Evolutionary conservation across 2,888 invertebrate genomes (phyloP), one percentile per base, ranked within the genome.

Genomic region (Gastrophysa polygoni): DNA sequence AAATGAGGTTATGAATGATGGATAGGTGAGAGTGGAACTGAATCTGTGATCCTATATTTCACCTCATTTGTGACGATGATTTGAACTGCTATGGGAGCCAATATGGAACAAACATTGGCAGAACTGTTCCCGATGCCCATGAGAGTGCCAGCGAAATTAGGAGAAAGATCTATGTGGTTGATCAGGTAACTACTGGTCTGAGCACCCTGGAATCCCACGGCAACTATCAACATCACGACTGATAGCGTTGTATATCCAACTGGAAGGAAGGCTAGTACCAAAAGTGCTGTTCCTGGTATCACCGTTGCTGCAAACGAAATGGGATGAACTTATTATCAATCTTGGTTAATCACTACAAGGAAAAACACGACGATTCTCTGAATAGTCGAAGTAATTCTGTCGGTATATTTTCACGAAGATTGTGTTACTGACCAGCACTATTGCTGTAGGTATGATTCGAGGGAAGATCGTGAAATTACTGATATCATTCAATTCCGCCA

Each of bases 141-240:
- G 10, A 60, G 14, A n/a, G 55, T 46, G 16, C 55, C 60, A 49
- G 60, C 60, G 17, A 55, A 60, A 51, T 60, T 60, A 8, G 60
- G 60, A 2, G 60, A 60, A 0, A 60, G 21, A 17, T 60, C 60
- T n/a, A 60, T 38, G 29, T 60, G 60, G 32, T 60, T 60, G 7
- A 60, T 54, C 16, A 49, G 24, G 14, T 49, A 34, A 1, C 60
- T 55, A 11, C 49, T 24, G 14, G 38, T 44, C 17, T 14, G n/a
- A 5, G n/a, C 49, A 24, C 38, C 10, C 20, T 32, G 28, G 3
- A 20, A n/a, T 4, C 49, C 55, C 7, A 48, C 34, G 4, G 60
- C 54, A 6, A 55, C 11, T 11, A 55, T 28, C 29, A 60, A 56
- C 50, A 60, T 55, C 24, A 50, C 7, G 16, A 60, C 55, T 43